These are phyloP conservation scores for Sceliomorpha sp. DNA, from an alignment of 2,888 invertebrate genomes.

Conservation along the genomic window DNA sequence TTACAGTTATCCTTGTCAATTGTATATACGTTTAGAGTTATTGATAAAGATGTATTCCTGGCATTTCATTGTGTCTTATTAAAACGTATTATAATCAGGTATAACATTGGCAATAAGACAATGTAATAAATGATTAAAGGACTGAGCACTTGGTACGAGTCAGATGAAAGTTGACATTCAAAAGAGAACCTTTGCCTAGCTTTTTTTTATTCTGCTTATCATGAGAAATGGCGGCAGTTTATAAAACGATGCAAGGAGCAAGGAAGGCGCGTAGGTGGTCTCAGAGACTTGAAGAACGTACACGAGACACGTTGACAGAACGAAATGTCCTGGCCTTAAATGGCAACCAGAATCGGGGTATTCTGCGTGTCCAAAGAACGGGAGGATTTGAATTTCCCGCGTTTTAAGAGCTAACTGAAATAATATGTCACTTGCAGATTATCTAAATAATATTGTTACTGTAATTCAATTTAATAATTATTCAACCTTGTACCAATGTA, in stretches of 20 bases:
- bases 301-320: slow-evolving; percentile 77
- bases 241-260: slow-evolving; percentile 68
- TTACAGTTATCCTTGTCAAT: too few relatives aligned
- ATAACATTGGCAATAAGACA: too few relatives aligned
- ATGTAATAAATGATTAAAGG: slow-evolving; percentile 1
- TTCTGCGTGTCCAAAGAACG: slow-evolving; percentile 39
- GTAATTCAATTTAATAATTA: too few relatives aligned
- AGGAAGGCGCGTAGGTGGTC: slow-evolving; percentile 75
- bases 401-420: slow-evolving; percentile 37
- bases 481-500: too few relatives aligned
- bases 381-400: slow-evolving; percentile 49
- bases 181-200: slow-evolving; percentile 61
- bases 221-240: slow-evolving; percentile 72
- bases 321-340: slow-evolving; percentile 78
- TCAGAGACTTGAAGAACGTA: slow-evolving; percentile 62
- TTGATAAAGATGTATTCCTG: too few relatives aligned
- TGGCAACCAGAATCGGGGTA: slow-evolving; percentile 68
- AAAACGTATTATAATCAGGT: too few relatives aligned
- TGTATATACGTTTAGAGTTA: too few relatives aligned
- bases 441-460: too few relatives aligned
- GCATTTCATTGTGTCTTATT: too few relatives aligned
- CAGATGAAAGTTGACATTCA: slow-evolving; percentile 38
- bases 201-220: slow-evolving; percentile 72
- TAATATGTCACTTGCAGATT: slow-evolving; percentile 36
- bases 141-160: slow-evolving; percentile 46